Evolutionary conservation across 2,888 invertebrate species (phyloP).

Genomic region (Campopleginae sp.): DNA sequence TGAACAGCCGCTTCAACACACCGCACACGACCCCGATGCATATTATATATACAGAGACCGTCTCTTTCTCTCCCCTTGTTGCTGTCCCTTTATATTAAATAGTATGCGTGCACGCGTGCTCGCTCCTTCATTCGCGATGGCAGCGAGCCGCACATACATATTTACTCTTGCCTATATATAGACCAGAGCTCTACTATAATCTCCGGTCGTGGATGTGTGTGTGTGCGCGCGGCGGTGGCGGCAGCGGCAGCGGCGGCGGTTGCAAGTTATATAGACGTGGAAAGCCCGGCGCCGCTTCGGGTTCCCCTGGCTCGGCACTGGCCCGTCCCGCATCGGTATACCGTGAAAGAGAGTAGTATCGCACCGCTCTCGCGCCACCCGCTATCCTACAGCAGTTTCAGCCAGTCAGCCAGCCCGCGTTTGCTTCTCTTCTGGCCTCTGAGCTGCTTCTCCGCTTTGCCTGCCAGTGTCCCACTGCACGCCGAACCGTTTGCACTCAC

Average conservation of each 20-base stretch:
- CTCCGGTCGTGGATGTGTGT: conserved; percentile 54
- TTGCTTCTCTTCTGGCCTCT: conserved; percentile 61
- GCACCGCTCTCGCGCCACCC: conserved; percentile 72
- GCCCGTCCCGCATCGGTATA: conserved; percentile 77
- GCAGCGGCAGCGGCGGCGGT: conserved; percentile 59
- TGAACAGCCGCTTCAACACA: conserved; percentile 54
- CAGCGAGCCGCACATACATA: conserved; percentile 40
- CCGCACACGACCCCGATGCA: conserved; percentile 57
- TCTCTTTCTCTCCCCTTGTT: conserved; percentile 35
- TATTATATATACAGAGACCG: conserved; percentile 53
- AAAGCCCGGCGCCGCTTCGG: conserved; percentile 61
- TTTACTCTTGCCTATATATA: not conserved
- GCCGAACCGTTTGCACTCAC: conserved; percentile 83
- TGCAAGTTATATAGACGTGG: conserved; percentile 65
- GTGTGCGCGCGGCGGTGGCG: conserved; percentile 59
- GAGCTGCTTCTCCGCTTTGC: conserved; percentile 72
- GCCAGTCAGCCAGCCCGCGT: conserved; percentile 68
- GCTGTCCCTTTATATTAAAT: conserved; percentile 31
- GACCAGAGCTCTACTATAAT: conserved; percentile 34
- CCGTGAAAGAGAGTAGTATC: conserved; percentile 73
- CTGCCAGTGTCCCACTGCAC: conserved; percentile 84
- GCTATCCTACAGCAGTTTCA: conserved; percentile 73
- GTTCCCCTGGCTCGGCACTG: conserved; percentile 68
- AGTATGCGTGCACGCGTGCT: conserved; percentile 61
- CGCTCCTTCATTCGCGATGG: conserved; percentile 49